Evolutionary conservation across 2,888 invertebrate genomes (phyloP).

Genomic region (Philaethria dido): DNA sequence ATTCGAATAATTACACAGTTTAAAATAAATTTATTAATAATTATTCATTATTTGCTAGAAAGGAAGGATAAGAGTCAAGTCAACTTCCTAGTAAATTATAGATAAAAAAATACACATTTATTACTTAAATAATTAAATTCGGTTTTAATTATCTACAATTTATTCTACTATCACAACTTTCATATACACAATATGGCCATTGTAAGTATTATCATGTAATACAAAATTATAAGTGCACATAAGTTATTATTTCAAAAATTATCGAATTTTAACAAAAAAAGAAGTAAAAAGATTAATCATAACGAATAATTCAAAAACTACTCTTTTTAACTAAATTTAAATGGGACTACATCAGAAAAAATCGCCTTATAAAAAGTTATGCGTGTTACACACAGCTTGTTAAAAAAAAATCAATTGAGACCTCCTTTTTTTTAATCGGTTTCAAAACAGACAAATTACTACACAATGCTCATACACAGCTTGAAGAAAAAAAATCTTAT

Average conservation of each 20-base stretch:
- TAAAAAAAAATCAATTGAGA: too few species aligned
- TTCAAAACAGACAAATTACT: too few species aligned
- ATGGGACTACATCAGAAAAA: too few species aligned
- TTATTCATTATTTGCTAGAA: neutral
- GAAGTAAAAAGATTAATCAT: too few species aligned
- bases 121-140: slow-evolving; percentile 27
- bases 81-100: neutral
- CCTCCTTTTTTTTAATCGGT: too few species aligned
- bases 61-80: neutral
- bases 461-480: too few species aligned
- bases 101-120: neutral
- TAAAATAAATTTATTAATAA: slow-evolving; percentile 1
- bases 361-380: too few species aligned
- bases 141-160: slow-evolving; percentile 24
- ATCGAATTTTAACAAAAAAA: too few species aligned
- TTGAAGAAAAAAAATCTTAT: too few species aligned
- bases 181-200: slow-evolving; percentile 20
- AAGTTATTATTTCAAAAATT: neutral
- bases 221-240: neutral
- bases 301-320: too few species aligned
- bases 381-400: too few species aligned
- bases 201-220: neutral
- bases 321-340: too few species aligned
- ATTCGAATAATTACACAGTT: neutral
- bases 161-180: slow-evolving; percentile 32